Conservation (phyloP, 2,888 invertebrate species). For the Eupeodes latifasciatus region DNA sequence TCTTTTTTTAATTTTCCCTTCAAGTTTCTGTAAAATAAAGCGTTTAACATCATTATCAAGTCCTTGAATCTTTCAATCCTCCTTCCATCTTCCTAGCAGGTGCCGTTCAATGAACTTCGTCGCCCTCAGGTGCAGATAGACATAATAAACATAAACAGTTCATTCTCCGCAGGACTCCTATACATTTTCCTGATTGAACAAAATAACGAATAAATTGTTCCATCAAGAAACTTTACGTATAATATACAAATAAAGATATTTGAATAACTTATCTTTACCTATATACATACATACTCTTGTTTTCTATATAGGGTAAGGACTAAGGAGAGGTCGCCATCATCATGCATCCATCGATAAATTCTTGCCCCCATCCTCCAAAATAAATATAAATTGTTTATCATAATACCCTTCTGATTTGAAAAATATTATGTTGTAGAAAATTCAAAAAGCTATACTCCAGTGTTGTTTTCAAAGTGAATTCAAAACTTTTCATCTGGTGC, state of each 20-base stretch:
- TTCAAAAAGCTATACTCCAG: background rate
- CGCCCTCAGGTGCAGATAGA: background rate
- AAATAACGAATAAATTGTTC: background rate
- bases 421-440: background rate
- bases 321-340: background rate
- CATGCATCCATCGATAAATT: background rate
- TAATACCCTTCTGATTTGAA: background rate
- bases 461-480: slow-evolving; percentile 14
- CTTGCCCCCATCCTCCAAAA: background rate
- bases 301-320: no score
- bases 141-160: background rate
- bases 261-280: background rate
- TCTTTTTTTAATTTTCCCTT: no score
- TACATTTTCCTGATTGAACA: background rate
- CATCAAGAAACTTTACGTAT: background rate
- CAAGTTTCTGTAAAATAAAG: background rate
- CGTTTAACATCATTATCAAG: background rate
- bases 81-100: background rate
- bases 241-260: background rate
- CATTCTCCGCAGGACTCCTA: background rate
- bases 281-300: background rate
- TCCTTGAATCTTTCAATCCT: background rate
- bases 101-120: background rate
- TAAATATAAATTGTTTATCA: slow-evolving; percentile 16
- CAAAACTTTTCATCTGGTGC: slow-evolving; percentile 63